phyloP scores from a whole-genome alignment of 1,140 invertebrate species.

The Lineus longissimus region DNA sequence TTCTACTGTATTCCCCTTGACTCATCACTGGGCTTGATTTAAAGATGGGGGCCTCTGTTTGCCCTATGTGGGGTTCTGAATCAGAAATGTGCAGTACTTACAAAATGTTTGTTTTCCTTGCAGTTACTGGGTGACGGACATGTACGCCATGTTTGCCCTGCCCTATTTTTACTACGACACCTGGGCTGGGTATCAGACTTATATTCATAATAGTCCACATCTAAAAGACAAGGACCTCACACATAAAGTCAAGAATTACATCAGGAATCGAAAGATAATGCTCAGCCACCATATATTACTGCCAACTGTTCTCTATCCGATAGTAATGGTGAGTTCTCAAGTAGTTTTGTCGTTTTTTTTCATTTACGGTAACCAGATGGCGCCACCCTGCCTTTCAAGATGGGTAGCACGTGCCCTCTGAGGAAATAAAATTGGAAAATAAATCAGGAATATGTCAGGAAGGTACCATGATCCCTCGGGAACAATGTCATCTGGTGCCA shows the following conservation, averaged over 20 bases:
- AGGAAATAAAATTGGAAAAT: too few relatives aligned
- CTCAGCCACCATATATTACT: conserved; percentile 70
- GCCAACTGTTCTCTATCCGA: conserved; percentile 31
- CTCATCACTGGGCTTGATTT: too few relatives aligned
- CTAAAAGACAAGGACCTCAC: conserved; percentile 29
- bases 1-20: too few relatives aligned
- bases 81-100: not conserved
- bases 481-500: too few relatives aligned
- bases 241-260: conserved; percentile 51
- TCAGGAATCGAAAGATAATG: conserved; percentile 63
- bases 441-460: too few relatives aligned
- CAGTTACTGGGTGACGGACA: conserved; percentile 66
- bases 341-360: not conserved
- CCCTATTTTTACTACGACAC: conserved; percentile 75
- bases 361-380: too few relatives aligned
- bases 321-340: conserved; percentile 30
- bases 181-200: conserved; percentile 57
- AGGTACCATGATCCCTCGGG: too few relatives aligned
- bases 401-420: too few relatives aligned
- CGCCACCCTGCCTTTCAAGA: too few relatives aligned
- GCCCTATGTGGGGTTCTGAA: too few relatives aligned
- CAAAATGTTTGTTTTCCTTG: conserved; percentile 20
- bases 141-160: conserved; percentile 71
- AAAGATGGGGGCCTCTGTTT: too few relatives aligned
- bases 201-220: conserved; percentile 22